phyloP scores from a whole-genome alignment of 2,113 vertebrate genomes.

The Felis catus region DNA sequence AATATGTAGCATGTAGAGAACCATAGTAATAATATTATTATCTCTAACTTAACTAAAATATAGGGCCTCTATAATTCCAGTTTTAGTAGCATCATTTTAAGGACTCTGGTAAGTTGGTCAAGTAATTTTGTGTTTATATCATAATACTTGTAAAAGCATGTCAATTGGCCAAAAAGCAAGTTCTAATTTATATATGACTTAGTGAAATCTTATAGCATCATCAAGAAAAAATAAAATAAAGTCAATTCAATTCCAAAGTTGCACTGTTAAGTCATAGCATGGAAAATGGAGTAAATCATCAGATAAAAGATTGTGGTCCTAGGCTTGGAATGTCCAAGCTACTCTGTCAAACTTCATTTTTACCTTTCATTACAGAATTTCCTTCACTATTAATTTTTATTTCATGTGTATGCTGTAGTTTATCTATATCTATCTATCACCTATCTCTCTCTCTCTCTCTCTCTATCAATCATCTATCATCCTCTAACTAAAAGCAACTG shows the following conservation, averaged over 20 bases:
- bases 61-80: background rate
- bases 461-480: background rate
- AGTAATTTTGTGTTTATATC: background rate
- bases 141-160: background rate
- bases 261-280: background rate
- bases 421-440: background rate
- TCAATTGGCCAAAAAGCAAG: background rate
- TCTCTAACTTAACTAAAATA: background rate
- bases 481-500: background rate
- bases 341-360: background rate
- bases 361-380: background rate
- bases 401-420: background rate
- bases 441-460: background rate
- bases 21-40: conserved; percentile 58
- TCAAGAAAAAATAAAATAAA: background rate
- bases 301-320: background rate
- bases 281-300: background rate
- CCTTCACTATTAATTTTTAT: background rate
- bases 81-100: background rate
- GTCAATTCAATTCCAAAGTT: background rate
- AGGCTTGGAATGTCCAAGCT: background rate
- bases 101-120: background rate
- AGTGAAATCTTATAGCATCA: background rate
- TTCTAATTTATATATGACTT: background rate
- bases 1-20: conserved; percentile 50